Percentiles rank a stretch among this genome's conserved stretches.
Evolutionary conservation across 2,888 invertebrate genomes (phyloP).

Genomic region (Caenorhabditis uteleia): DNA sequence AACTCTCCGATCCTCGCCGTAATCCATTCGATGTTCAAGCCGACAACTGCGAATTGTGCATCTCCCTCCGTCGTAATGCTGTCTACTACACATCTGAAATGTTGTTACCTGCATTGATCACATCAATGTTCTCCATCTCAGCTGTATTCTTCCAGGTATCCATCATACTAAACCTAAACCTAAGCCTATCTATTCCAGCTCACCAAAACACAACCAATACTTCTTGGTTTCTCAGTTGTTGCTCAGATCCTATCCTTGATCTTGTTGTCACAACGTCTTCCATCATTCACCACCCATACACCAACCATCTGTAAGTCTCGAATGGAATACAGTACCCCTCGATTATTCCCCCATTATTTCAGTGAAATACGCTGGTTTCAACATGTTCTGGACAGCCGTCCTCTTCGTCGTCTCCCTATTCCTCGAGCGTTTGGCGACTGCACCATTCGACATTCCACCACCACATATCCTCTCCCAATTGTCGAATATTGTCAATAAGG

Average conservation of each 20-base stretch:
- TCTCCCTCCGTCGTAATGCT: constrained; percentile 58
- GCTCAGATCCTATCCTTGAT: constrained; percentile 62
- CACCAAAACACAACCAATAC: constrained; percentile 60
- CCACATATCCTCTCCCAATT: constrained; percentile 58
- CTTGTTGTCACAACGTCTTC: constrained; percentile 62
- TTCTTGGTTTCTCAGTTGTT: constrained; percentile 62
- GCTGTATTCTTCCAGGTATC: constrained; percentile 64
- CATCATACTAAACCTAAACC: background rate
- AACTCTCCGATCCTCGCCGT: constrained; percentile 65
- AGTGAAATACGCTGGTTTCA: constrained; percentile 68
- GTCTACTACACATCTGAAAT: constrained; percentile 67
- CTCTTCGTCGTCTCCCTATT: constrained; percentile 62
- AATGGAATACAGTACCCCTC: background rate
- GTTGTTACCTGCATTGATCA: constrained; percentile 65
- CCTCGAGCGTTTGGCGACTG: constrained; percentile 59
- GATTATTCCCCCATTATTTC: constrained; percentile 22
- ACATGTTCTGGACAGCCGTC: constrained; percentile 62
- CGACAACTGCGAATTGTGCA: constrained; percentile 66
- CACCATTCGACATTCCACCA: constrained; percentile 62
- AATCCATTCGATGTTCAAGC: constrained; percentile 69
- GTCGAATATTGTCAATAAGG: constrained; percentile 51
- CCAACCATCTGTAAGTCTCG: constrained; percentile 65
- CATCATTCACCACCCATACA: constrained; percentile 64
- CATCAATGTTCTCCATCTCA: constrained; percentile 62
- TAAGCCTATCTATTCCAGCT: constrained; percentile 38